Evolutionary conservation across 2,113 vertebrate species (phyloP).

Genomic region (Rhegmatorhina hoffmannsi): DNA sequence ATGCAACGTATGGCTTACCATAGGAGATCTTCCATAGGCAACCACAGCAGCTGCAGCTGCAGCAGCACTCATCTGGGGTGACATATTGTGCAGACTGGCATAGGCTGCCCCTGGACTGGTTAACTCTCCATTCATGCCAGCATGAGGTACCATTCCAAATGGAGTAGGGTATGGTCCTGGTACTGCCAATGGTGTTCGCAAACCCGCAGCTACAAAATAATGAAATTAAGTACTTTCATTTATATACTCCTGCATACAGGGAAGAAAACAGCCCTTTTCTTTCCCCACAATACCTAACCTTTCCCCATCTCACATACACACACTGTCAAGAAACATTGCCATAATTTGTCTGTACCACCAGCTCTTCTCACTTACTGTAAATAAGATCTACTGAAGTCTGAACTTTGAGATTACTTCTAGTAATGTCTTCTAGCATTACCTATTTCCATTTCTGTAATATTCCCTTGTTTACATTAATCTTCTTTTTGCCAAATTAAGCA

Average conservation of each 20-base stretch:
- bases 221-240: not conserved
- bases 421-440: not conserved
- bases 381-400: not conserved
- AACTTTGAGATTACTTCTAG: not conserved
- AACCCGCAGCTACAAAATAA: slow-evolving; percentile 81
- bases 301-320: not conserved
- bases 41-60: slow-evolving; percentile 87
- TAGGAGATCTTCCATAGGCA: slow-evolving; percentile 91
- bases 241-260: not conserved
- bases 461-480: slow-evolving; percentile 30
- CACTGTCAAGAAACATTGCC: not conserved
- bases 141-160: slow-evolving; percentile 92
- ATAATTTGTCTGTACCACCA: not conserved
- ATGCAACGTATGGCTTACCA: slow-evolving; percentile 78
- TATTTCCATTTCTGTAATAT: slow-evolving; percentile 30
- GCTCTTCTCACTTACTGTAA: slow-evolving; percentile 18
- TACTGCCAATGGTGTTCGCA: slow-evolving; percentile 90
- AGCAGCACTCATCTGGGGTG: slow-evolving; percentile 94
- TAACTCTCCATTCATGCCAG: slow-evolving; percentile 90
- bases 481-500: slow-evolving; percentile 44
- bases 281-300: not conserved
- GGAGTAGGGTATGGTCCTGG: slow-evolving; percentile 89
- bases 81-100: slow-evolving; percentile 93
- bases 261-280: not conserved
- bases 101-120: slow-evolving; percentile 90